These are phyloP conservation scores for Mellilla xanthometata DNA, from an alignment of 2,888 invertebrate genomes.

Conservation along the genomic window DNA sequence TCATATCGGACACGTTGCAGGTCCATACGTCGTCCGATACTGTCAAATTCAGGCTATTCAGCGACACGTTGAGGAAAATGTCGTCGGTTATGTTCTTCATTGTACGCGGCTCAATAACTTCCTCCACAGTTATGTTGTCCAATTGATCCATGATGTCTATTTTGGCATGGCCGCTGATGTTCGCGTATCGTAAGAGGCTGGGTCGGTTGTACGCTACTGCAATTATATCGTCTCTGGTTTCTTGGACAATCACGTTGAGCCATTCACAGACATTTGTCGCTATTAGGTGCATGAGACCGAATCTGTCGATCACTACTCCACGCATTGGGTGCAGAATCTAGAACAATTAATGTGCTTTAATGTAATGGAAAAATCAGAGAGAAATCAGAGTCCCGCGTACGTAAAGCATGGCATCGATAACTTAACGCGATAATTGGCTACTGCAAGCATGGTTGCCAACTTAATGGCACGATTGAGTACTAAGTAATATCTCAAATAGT, in stretches of 20 bases:
- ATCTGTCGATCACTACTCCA: slow-evolving; percentile 83
- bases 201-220: slow-evolving; percentile 64
- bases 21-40: slow-evolving; percentile 51
- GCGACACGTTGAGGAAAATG: slow-evolving; percentile 32
- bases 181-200: slow-evolving; percentile 58
- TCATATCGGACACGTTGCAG: slow-evolving; percentile 77
- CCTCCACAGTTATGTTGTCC: slow-evolving; percentile 47
- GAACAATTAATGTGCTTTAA: neutral
- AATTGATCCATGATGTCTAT: slow-evolving; percentile 43
- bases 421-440: too few species aligned
- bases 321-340: slow-evolving; percentile 74
- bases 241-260: slow-evolving; percentile 93
- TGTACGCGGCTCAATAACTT: slow-evolving; percentile 24
- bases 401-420: too few species aligned
- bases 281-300: slow-evolving; percentile 96
- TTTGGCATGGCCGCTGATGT: slow-evolving; percentile 55
- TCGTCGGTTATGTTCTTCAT: slow-evolving; percentile 26
- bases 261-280: slow-evolving; percentile 97
- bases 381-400: too few species aligned
- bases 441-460: too few species aligned
- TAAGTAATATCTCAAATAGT: too few species aligned
- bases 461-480: too few species aligned
- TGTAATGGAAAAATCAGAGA: too few species aligned
- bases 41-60: slow-evolving; percentile 42
- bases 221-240: slow-evolving; percentile 93